Percentiles rank a stretch among this genome's conserved stretches.
Evolutionary conservation across 2,888 invertebrate genomes (phyloP).

Genomic region (Diplolepis rosae): DNA sequence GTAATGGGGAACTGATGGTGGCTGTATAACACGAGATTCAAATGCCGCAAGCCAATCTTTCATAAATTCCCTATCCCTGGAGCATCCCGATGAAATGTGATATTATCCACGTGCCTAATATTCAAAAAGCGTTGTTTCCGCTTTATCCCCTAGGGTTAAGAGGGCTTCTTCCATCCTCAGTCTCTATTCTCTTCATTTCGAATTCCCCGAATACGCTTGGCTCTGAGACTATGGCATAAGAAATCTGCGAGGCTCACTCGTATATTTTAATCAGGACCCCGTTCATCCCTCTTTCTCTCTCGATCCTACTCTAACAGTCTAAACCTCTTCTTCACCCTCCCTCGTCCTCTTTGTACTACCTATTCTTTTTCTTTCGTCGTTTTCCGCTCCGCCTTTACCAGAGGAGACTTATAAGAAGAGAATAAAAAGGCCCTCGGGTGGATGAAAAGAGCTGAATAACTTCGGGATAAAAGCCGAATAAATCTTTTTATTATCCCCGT

Average conservation of each 20-base stretch:
- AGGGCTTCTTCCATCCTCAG: conserved; percentile 13
- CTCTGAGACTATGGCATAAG: conserved; percentile 56
- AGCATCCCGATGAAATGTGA: conserved; percentile 39
- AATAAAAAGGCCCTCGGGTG: conserved; percentile 60
- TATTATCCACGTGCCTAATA: conserved; percentile 56
- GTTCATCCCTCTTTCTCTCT: conserved; percentile 34
- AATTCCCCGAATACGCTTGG: conserved; percentile 69
- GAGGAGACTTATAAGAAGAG: conserved; percentile 52
- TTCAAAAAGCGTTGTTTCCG: conserved; percentile 51
- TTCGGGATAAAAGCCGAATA: conserved; percentile 73
- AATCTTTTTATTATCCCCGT: conserved; percentile 73
- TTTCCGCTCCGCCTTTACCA: conserved; percentile 44
- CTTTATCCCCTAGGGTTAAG: conserved; percentile 41
- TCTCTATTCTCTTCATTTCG: conserved; percentile 61
- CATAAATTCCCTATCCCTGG: conserved; percentile 45
- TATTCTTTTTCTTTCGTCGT: conserved; percentile 46
- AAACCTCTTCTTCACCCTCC: neutral
- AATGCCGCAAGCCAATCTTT: conserved; percentile 43
- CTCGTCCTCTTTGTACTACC: conserved; percentile 27
- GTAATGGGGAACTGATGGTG: conserved; percentile 13
- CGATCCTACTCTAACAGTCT: neutral
- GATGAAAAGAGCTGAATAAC: conserved; percentile 73
- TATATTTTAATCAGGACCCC: conserved; percentile 70
- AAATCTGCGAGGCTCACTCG: conserved; percentile 63
- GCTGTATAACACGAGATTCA: conserved; percentile 37